Base-by-base conservation (phyloP, 2,888 invertebrate genomes). In the Spodoptera picta region DNA sequence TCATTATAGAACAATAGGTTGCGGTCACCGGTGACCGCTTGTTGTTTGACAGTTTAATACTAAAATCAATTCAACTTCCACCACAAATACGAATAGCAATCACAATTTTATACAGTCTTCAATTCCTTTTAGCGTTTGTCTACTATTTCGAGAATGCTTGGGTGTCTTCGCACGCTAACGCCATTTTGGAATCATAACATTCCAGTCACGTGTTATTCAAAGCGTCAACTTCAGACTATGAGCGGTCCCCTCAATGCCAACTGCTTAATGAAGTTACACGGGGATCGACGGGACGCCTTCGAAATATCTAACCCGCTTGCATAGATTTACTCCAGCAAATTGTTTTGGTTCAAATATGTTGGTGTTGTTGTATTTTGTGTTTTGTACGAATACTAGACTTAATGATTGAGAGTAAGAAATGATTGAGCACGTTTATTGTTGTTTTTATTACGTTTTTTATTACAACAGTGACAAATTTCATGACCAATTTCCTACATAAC, bases 191-290 rank as follows among this genome's bases (percentile, higher is more conserved):
- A 74, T 81, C 69, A 77, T 77, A 78, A 77, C 64, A 87, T 87
- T 85, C 87, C 58, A 41, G 81, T 83, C 87, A 87, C 86, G 86
- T 81, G 68, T 75, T 58, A 54, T 67, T 74, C 75, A 81, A 81
- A 81, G 83, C 84, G 81, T 80, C 80, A 84, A 84, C 81, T 83
- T 79, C 79, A 78, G 75, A 68, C 79, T 67, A 79, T 75, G 73
- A 75, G 70, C 65, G 75, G 80, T 76, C 69, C 75, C 75, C 81
- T 79, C 77, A 63, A 76, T 73, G 79, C 71, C 64, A 80, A 82
- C 80, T 84, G 84, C 78, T 79, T 85, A 83, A 88, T 88, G 84
- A 86, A 87, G 82, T 86, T 84, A 84, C 75, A 74, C 65, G n/a
- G 69, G 75, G 75, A 81, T 80, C 81, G 75, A 58, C 56, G 65